These are phyloP conservation scores for Tursiops truncatus DNA, from an alignment of 2,113 vertebrate species.

Conservation along the genomic window DNA sequence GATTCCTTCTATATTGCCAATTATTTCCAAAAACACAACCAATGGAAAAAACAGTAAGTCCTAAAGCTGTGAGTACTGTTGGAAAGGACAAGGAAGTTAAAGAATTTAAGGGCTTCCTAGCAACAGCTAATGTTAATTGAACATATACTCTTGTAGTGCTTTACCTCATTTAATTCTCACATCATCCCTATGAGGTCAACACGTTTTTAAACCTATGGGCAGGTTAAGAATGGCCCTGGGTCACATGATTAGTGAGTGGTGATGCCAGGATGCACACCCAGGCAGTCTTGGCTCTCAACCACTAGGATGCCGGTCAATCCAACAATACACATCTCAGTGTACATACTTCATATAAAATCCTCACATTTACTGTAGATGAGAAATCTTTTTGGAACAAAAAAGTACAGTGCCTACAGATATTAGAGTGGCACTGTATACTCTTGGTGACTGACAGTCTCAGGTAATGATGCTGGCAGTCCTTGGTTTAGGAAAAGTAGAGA, in stretches of 20 bases:
- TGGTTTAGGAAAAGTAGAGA: background rate
- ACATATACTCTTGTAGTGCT: background rate
- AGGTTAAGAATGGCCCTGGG: background rate
- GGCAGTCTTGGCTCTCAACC: background rate
- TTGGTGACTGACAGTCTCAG: background rate
- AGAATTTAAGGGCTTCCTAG: background rate
- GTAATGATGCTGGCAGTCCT: background rate
- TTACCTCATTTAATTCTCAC: background rate
- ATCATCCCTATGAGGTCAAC: background rate
- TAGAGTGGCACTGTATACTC: background rate
- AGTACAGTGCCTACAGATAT: background rate
- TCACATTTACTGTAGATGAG: background rate
- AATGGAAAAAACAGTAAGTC: conserved; percentile 33
- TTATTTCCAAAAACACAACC: background rate
- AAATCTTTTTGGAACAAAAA: background rate
- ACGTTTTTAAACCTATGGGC: background rate
- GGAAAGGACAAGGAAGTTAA: background rate
- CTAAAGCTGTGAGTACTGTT: background rate
- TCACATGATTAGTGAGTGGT: background rate
- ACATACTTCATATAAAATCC: background rate
- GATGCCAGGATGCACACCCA: background rate
- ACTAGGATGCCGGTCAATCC: background rate
- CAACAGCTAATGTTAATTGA: background rate
- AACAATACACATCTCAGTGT: background rate
- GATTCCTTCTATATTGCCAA: background rate